Evolutionary conservation across 1,140 invertebrate species (phyloP).

Genomic region (Drosophila saltans): DNA sequence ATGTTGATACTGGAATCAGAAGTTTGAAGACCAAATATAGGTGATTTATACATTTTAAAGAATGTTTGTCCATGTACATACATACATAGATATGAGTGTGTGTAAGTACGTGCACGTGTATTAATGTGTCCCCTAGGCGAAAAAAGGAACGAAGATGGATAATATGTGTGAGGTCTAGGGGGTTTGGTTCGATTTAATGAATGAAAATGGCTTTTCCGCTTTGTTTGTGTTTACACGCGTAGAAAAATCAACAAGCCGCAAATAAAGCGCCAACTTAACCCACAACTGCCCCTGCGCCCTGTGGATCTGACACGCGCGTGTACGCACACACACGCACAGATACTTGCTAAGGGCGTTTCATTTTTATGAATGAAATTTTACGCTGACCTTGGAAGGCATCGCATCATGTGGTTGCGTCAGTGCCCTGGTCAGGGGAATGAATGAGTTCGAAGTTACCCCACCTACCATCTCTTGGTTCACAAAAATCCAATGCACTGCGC

Average conservation of each 20-base stretch:
- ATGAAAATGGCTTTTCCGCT: slow-evolving; percentile 67
- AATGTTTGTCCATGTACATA: too few relatives aligned
- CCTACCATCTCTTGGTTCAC: neutral
- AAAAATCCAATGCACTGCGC: slow-evolving; percentile 14
- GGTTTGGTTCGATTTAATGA: slow-evolving; percentile 36
- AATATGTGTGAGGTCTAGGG: neutral
- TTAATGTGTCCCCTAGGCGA: neutral
- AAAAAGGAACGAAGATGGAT: neutral
- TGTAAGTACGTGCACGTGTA: too few relatives aligned
- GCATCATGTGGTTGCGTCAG: slow-evolving; percentile 71
- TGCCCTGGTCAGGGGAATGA: slow-evolving; percentile 42
- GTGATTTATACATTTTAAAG: too few relatives aligned
- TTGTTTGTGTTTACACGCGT: slow-evolving; percentile 67
- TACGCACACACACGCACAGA: slow-evolving; percentile 39
- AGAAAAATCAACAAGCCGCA: slow-evolving; percentile 78
- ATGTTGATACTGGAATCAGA: too few relatives aligned
- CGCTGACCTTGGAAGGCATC: slow-evolving; percentile 71
- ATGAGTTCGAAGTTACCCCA: slow-evolving; percentile 31
- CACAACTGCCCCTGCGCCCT: slow-evolving; percentile 3
- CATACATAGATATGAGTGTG: neutral
- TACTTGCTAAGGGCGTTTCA: slow-evolving; percentile 53
- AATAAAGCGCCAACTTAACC: slow-evolving; percentile 44
- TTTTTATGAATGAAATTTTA: slow-evolving; percentile 79
- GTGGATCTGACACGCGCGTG: slow-evolving; percentile 56
- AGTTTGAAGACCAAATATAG: too few relatives aligned